Conservation (phyloP, 2,113 vertebrate species). For the Scytalopus superciliaris region DNA sequence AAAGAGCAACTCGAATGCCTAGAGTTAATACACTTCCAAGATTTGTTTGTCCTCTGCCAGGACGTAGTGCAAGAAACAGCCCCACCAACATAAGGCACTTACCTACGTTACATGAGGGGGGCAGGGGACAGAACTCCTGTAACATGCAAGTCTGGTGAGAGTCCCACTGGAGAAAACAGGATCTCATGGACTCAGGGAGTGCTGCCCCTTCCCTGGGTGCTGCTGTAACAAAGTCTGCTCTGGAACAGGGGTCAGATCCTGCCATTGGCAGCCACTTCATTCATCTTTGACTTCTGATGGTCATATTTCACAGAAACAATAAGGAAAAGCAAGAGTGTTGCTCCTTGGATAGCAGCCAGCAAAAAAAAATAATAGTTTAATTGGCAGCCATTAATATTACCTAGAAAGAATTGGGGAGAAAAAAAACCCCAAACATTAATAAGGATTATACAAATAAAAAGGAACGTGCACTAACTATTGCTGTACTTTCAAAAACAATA, state of each 20-base stretch:
- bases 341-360: constrained; percentile 90
- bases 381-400: constrained; percentile 92
- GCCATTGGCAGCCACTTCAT: background rate
- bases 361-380: constrained; percentile 97
- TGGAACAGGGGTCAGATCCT: constrained; percentile 46
- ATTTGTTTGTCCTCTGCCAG: background rate
- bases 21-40: background rate
- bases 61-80: background rate
- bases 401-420: constrained; percentile 56
- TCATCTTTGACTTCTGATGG: constrained; percentile 63
- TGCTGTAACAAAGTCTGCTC: background rate
- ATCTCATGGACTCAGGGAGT: background rate
- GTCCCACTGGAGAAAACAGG: background rate
- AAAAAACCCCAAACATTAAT: background rate
- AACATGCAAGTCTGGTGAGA: background rate
- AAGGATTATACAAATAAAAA: background rate
- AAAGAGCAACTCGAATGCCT: background rate
- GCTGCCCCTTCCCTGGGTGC: background rate
- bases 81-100: constrained; percentile 54
- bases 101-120: background rate
- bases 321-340: constrained; percentile 90
- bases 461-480: background rate
- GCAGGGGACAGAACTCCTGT: background rate
- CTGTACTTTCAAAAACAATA: background rate
- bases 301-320: constrained; percentile 91